phyloP scores from a whole-genome alignment of 2,888 invertebrate genomes.

The Helobdella robusta region DNA sequence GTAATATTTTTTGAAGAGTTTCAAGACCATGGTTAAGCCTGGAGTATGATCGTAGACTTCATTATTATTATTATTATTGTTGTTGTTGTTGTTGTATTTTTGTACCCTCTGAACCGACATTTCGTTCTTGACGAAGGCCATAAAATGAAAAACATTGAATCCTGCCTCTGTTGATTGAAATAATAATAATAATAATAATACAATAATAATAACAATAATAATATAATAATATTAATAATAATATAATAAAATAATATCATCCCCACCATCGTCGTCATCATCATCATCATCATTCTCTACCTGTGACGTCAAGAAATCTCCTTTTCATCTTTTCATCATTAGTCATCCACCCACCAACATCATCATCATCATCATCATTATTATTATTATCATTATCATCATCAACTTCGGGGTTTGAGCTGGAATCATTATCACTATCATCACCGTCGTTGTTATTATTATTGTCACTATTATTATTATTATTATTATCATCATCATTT shows the following conservation, averaged over 20 bases:
- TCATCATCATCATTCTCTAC: slow-evolving; percentile 15
- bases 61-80: not conserved
- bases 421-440: not conserved
- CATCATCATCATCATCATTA: slow-evolving; percentile 22
- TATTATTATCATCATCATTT: slow-evolving; percentile 9
- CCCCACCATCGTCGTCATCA: slow-evolving; percentile 24
- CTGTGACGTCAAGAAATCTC: slow-evolving; percentile 19
- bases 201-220: not conserved
- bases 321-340: slow-evolving; percentile 25
- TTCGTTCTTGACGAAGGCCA: slow-evolving; percentile 37
- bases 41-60: slow-evolving; percentile 30
- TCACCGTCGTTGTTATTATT: slow-evolving; percentile 16
- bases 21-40: slow-evolving; percentile 40
- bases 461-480: not conserved
- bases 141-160: slow-evolving; percentile 41
- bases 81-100: slow-evolving; percentile 24
- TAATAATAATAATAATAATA: slow-evolving; percentile 4
- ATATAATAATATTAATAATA: not conserved
- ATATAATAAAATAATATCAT: slow-evolving; percentile 10
- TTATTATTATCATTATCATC: slow-evolving; percentile 10
- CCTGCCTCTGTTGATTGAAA: slow-evolving; percentile 37
- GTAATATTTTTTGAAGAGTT: slow-evolving; percentile 34
- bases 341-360: slow-evolving; percentile 4
- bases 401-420: slow-evolving; percentile 20
- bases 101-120: slow-evolving; percentile 29